phyloP scores from a whole-genome alignment of 2,888 invertebrate species.

The Ctena decussata region DNA sequence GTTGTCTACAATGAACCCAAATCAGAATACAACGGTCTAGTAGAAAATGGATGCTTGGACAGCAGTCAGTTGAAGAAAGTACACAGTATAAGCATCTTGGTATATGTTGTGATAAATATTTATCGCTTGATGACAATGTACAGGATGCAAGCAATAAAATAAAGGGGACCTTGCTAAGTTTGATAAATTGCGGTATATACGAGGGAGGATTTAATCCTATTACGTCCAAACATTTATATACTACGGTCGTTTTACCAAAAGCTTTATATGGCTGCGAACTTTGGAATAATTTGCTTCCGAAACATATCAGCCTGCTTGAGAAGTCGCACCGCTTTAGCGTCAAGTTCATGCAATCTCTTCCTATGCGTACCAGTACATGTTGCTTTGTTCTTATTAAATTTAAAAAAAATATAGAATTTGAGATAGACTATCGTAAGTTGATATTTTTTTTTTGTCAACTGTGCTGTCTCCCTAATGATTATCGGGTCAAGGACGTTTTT shows the following conservation, averaged over 20 bases:
- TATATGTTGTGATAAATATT: background rate
- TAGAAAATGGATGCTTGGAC: background rate
- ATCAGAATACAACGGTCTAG: background rate
- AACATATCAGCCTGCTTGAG: background rate
- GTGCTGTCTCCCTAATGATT: background rate
- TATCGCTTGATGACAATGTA: background rate
- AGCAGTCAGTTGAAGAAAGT: background rate
- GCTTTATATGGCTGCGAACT: background rate
- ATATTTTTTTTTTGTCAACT: background rate
- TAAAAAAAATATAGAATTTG: background rate
- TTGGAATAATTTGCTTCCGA: background rate
- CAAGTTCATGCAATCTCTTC: slow-evolving; percentile 1
- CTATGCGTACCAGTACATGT: background rate
- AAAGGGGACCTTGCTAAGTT: background rate
- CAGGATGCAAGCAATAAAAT: background rate
- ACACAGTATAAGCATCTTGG: background rate
- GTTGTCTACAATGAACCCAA: too few species aligned
- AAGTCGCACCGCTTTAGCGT: background rate
- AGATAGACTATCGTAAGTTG: background rate
- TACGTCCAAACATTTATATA: background rate
- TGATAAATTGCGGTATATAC: background rate
- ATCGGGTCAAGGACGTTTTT: slow-evolving; percentile 10
- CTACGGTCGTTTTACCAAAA: background rate
- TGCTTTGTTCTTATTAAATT: background rate
- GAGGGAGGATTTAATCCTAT: background rate